A percentile compares a stretch with the other conserved stretches of the same genome.
phyloP scores from a whole-genome alignment of 1,140 invertebrate species.

The Drosophila obscura region DNA sequence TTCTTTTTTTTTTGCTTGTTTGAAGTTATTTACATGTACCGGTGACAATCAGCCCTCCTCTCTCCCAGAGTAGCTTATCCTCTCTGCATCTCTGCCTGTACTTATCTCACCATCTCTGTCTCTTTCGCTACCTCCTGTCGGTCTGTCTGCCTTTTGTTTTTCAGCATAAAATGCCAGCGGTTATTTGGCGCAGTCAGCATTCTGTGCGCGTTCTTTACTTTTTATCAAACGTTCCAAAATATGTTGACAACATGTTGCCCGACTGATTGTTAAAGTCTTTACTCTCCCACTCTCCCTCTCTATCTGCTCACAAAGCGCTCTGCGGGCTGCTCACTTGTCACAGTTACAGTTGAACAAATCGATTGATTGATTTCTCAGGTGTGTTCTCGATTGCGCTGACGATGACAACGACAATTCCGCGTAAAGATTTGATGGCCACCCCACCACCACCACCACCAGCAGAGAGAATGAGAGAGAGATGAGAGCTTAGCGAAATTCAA shows the following conservation, averaged over 20 bases:
- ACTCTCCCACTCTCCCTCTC: background rate
- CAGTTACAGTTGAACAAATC: slow-evolving; percentile 74
- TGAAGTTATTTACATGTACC: slow-evolving; percentile 74
- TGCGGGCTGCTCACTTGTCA: slow-evolving; percentile 30
- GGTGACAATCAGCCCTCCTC: slow-evolving; percentile 10
- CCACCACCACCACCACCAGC: no score
- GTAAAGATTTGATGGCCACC: slow-evolving; percentile 3
- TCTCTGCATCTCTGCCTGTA: background rate
- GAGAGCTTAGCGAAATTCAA: slow-evolving; percentile 2
- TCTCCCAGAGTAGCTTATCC: no score
- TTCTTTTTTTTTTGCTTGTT: slow-evolving; percentile 33
- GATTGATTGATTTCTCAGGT: slow-evolving; percentile 81
- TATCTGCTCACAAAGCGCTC: background rate
- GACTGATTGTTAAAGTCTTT: slow-evolving; percentile 55
- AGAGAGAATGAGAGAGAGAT: background rate
- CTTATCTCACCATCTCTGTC: background rate
- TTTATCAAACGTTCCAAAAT: slow-evolving; percentile 69
- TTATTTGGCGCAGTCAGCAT: slow-evolving; percentile 60
- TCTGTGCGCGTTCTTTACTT: slow-evolving; percentile 34
- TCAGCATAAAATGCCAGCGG: slow-evolving; percentile 46
- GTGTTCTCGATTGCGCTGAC: slow-evolving; percentile 65
- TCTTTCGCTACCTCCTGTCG: no score
- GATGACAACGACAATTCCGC: slow-evolving; percentile 32
- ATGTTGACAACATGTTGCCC: slow-evolving; percentile 78
- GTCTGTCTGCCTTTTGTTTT: no score